These are phyloP conservation scores for Apogon hyalosoma DNA, from an alignment of 2,797 vertebrate genomes.

Conservation along the genomic window DNA sequence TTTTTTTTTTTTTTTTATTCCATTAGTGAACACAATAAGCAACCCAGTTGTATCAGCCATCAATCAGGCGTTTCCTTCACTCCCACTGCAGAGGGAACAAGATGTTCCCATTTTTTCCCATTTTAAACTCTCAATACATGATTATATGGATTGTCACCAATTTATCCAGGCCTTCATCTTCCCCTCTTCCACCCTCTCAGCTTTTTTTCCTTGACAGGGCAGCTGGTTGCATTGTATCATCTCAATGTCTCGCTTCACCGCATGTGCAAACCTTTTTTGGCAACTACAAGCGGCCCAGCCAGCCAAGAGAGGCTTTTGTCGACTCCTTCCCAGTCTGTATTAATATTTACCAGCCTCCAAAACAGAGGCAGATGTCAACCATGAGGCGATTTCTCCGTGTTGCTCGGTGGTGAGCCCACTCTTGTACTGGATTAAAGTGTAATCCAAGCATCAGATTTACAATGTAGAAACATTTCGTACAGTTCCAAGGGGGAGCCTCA, in stretches of 20 bases:
- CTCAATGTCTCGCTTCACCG: slow-evolving; percentile 56
- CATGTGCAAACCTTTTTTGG: slow-evolving; percentile 70
- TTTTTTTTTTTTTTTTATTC: slow-evolving; percentile 15
- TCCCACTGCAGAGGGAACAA: slow-evolving; percentile 31
- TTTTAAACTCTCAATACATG: slow-evolving; percentile 50
- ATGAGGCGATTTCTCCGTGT: slow-evolving; percentile 48
- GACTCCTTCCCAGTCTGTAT: slow-evolving; percentile 73
- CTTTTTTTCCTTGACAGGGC: slow-evolving; percentile 43
- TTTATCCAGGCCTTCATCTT: slow-evolving; percentile 50
- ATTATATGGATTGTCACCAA: slow-evolving; percentile 50
- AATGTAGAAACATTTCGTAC: slow-evolving; percentile 46
- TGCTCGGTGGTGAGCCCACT: slow-evolving; percentile 48
- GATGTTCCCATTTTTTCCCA: slow-evolving; percentile 43
- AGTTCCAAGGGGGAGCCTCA: slow-evolving; percentile 10
- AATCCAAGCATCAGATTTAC: slow-evolving; percentile 70
- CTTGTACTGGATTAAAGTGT: slow-evolving; percentile 73
- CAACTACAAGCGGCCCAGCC: slow-evolving; percentile 64
- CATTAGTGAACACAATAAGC: slow-evolving; percentile 28
- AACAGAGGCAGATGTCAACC: slow-evolving; percentile 72
- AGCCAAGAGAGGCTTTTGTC: slow-evolving; percentile 72
- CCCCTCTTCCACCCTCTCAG: slow-evolving; percentile 38
- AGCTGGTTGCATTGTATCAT: slow-evolving; percentile 65
- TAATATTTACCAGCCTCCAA: slow-evolving; percentile 76
- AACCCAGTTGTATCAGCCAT: slow-evolving; percentile 18
- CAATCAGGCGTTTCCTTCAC: slow-evolving; percentile 23